Evolutionary conservation across 2,888 invertebrate species (phyloP), one percentile per base, ranked within the genome.

Genomic region (Aplocera efformata): DNA sequence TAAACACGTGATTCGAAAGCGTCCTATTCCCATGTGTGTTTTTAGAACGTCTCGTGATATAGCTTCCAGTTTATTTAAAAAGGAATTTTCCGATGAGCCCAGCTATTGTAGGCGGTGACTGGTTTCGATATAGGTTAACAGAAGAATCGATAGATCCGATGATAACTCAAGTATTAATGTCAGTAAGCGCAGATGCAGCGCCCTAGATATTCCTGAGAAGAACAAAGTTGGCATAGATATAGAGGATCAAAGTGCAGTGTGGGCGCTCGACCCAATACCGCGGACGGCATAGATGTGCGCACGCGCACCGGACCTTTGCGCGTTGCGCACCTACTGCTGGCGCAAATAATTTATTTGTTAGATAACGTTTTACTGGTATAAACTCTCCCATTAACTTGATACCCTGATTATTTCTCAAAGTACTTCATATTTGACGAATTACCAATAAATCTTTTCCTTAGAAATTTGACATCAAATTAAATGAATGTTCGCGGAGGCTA

Each of bases 201-300:
- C 61, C 76, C 79, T 79, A 82, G 78, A 82, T 83, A 76, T 75
- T 65, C 78, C 73, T 76, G 72, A 73, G 78, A 71, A 78, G 79
- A 81, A 81, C 79, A 73, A 73, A 83, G 79, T 85, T 88, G 86
- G 86, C 86, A 85, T 88, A 81, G 82, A 84, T 77, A 72, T 74
- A 68, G 63, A 67, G 77, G 83, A 84, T 83, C 85, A 85, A 85
- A 84, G 85, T 84, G 82, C 83, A 68, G 75, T 74, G 85, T 85
- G 83, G 85, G 85, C 83, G 84, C 74, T 63, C 78, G 85, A 78
- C 84, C 84, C 73, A 83, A 86, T 85, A 85, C 86, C 83, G 64
- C 77, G 64, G 64, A 65, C 68, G 59, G 63, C 63, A 61, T 64
- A 63, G 68, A 67, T 56, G 66, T 67, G 77, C 79, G 77, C 78